Evolutionary conservation across 2,888 invertebrate genomes (phyloP).

Genomic region (Netelia fuscicornis): DNA sequence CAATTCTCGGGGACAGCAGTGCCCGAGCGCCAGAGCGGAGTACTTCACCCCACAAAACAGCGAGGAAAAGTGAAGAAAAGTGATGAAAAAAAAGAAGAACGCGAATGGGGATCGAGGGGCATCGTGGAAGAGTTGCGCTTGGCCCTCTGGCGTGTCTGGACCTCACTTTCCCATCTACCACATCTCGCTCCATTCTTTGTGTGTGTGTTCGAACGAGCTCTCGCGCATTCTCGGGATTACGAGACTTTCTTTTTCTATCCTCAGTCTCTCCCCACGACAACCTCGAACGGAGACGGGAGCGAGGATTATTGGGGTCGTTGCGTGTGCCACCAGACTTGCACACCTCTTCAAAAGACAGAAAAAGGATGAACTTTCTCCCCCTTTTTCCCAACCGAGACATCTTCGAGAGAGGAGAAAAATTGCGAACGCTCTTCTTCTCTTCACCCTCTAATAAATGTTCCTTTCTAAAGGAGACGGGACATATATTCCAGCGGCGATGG

Average conservation of each 20-base stretch:
- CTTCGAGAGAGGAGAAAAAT: conserved; percentile 36
- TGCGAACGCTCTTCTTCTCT: conserved; percentile 1
- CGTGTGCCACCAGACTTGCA: conserved; percentile 42
- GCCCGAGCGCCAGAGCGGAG: conserved; percentile 65
- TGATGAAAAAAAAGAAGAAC: conserved; percentile 64
- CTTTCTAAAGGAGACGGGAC: conserved; percentile 11
- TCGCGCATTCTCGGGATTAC: conserved; percentile 44
- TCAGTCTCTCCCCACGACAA: too few species aligned
- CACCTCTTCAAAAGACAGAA: background rate
- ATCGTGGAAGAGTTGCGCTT: conserved; percentile 45
- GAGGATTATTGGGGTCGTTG: conserved; percentile 47
- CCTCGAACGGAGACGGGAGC: background rate
- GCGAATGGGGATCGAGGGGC: conserved; percentile 52
- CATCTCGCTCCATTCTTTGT: conserved; percentile 13
- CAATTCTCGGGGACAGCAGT: conserved; percentile 72
- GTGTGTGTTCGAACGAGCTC: conserved; percentile 18
- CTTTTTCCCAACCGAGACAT: conserved; percentile 1
- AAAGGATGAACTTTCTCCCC: background rate
- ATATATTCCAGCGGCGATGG: conserved; percentile 5
- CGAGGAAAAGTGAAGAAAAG: conserved; percentile 65
- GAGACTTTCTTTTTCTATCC: conserved; percentile 26
- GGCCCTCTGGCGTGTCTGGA: conserved; percentile 74
- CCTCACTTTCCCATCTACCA: conserved; percentile 67
- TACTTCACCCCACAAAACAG: conserved; percentile 46
- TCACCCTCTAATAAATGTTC: conserved; percentile 29